Evolutionary conservation across 2,113 vertebrate genomes (phyloP).

Genomic region (Alligator sinensis): DNA sequence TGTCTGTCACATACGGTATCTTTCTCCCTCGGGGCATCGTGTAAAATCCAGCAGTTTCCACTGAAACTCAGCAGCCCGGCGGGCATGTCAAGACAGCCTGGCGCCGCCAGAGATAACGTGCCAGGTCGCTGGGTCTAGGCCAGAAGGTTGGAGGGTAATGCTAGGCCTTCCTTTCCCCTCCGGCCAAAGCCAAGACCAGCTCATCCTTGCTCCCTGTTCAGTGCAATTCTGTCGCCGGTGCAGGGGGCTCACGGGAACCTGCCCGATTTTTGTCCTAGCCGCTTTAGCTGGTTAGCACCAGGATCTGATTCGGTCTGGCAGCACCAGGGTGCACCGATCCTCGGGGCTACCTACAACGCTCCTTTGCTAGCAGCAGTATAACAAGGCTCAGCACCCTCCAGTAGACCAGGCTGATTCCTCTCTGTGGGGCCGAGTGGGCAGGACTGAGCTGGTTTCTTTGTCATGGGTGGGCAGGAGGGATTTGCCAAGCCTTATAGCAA

Average conservation of each 20-base stretch:
- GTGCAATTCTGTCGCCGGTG: background rate
- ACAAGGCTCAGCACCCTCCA: background rate
- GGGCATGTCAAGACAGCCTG: background rate
- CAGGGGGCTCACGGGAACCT: background rate
- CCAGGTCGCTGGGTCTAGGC: background rate
- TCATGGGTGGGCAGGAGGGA: background rate
- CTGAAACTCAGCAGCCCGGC: background rate
- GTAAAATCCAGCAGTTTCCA: background rate
- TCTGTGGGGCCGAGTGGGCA: background rate
- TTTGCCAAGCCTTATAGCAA: background rate
- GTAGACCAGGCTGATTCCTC: background rate
- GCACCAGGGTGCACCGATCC: background rate
- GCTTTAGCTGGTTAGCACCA: background rate
- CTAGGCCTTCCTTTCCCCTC: background rate
- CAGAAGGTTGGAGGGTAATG: background rate
- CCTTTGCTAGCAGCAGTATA: background rate
- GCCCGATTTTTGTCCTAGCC: fast-evolving
- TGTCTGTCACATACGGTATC: background rate
- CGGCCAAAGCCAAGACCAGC: background rate
- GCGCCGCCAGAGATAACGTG: background rate
- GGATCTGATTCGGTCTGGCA: fast-evolving
- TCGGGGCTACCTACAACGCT: background rate
- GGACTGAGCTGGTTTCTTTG: background rate
- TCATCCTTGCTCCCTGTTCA: background rate
- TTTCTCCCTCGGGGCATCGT: background rate